Evolutionary conservation across 64 coral and sea anemone species (phyloP).

Genomic region (Cladopsammia gracilis): DNA sequence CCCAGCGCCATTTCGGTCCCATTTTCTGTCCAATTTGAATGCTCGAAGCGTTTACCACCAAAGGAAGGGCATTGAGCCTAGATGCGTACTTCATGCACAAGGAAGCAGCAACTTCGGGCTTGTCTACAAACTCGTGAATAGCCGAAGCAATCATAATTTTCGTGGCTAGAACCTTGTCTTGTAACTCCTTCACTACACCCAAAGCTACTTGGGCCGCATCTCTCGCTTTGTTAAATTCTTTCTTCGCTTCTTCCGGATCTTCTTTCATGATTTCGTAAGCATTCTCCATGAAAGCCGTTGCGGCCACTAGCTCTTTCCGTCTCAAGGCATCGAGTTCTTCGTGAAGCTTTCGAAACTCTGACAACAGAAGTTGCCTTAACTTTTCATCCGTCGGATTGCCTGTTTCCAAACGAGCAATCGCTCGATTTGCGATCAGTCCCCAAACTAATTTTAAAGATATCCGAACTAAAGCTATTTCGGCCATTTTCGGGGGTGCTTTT

Average conservation of each 20-base stretch:
- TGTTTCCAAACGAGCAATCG: constrained; percentile 80
- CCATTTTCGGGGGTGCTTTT: constrained; percentile 44
- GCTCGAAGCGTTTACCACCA: constrained; percentile 62
- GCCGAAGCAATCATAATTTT: constrained; percentile 98
- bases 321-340: constrained; percentile 87
- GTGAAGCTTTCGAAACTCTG: constrained; percentile 92
- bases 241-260: constrained; percentile 87
- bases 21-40: constrained; percentile 72
- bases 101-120: constrained; percentile 81
- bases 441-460: constrained; percentile 94
- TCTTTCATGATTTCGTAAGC: constrained; percentile 91
- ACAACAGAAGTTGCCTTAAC: constrained; percentile 87
- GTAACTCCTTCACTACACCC: constrained; percentile 87
- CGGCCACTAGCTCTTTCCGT: constrained; percentile 95
- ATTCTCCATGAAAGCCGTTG: constrained; percentile 97
- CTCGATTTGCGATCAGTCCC: constrained; percentile 93
- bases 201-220: constrained; percentile 96
- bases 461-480: constrained; percentile 85
- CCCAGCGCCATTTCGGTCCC: constrained; percentile 76
- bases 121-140: constrained; percentile 94
- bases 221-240: constrained; percentile 97
- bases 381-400: constrained; percentile 89
- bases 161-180: constrained; percentile 94
- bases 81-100: constrained; percentile 88
- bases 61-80: constrained; percentile 82